Evolutionary conservation across 2,113 vertebrate species (phyloP).

Genomic region (Stictonetta naevosa): DNA sequence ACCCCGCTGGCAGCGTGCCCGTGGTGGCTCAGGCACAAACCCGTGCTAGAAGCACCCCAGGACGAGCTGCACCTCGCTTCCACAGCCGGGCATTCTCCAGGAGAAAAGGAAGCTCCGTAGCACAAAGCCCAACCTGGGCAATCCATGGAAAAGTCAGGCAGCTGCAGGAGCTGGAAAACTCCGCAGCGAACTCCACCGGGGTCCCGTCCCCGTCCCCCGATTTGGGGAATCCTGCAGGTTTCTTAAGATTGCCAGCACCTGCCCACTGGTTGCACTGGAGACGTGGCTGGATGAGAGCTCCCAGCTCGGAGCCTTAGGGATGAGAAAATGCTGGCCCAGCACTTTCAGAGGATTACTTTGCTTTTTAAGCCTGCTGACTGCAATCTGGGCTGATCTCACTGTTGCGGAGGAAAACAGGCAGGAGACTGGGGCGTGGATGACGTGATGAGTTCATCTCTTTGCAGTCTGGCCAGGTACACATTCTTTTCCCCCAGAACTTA

Average conservation of each 20-base stretch:
- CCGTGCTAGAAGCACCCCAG: background rate
- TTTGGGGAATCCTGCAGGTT: background rate
- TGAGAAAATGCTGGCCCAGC: background rate
- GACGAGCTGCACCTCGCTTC: background rate
- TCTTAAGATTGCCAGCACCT: background rate
- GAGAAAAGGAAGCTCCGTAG: background rate
- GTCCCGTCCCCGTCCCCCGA: accelerated
- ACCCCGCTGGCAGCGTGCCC: accelerated
- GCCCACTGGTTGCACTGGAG: background rate
- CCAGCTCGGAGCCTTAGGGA: background rate
- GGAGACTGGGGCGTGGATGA: background rate
- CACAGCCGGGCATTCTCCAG: constrained; percentile 55
- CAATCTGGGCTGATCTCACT: constrained; percentile 9
- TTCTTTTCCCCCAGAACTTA: background rate
- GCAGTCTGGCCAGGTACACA: background rate
- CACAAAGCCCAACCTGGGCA: background rate
- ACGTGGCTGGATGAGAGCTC: background rate
- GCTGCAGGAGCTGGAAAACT: constrained; percentile 11
- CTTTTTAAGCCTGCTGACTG: background rate
- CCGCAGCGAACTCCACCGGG: background rate
- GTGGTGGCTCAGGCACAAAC: background rate
- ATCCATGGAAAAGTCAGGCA: background rate
- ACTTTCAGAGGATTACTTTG: background rate
- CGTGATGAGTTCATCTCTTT: constrained; percentile 18
- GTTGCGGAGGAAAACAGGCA: constrained; percentile 41